phyloP scores from a whole-genome alignment of 2,888 invertebrate genomes.

The Troilus luridus region DNA sequence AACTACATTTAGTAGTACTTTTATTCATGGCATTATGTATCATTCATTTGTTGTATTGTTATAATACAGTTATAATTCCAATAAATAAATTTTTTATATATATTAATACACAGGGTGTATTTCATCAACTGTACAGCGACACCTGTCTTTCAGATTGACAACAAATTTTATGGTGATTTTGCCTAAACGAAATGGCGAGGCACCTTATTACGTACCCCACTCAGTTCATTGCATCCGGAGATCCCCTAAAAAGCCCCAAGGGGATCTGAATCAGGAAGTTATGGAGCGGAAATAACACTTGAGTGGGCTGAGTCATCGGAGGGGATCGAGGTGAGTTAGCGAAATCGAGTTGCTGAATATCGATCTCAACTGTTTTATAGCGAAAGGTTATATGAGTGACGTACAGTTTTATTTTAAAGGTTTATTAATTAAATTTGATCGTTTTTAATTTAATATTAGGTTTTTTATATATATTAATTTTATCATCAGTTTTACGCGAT shows the following conservation, averaged over 20 bases:
- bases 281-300: neutral
- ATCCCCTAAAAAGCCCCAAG: constrained; percentile 14
- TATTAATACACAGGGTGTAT: too few relatives aligned
- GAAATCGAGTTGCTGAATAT: neutral
- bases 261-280: neutral
- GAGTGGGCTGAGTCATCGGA: neutral
- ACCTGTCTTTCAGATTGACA: neutral
- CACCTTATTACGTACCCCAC: neutral
- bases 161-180: neutral
- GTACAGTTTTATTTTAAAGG: too few relatives aligned
- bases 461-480: too few relatives aligned
- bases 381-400: too few relatives aligned
- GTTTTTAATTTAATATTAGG: too few relatives aligned
- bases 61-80: too few relatives aligned
- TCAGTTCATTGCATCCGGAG: constrained; percentile 1
- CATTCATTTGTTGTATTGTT: too few relatives aligned
- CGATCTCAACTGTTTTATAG: neutral
- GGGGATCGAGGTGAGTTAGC: neutral
- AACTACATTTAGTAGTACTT: too few relatives aligned
- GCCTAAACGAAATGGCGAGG: neutral
- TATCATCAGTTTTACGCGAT: too few relatives aligned
- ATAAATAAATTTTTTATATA: too few relatives aligned
- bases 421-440: too few relatives aligned
- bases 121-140: neutral
- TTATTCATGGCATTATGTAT: too few relatives aligned